Conservation (phyloP, 2,113 vertebrate species). For the Bambusicola thoracicus region DNA sequence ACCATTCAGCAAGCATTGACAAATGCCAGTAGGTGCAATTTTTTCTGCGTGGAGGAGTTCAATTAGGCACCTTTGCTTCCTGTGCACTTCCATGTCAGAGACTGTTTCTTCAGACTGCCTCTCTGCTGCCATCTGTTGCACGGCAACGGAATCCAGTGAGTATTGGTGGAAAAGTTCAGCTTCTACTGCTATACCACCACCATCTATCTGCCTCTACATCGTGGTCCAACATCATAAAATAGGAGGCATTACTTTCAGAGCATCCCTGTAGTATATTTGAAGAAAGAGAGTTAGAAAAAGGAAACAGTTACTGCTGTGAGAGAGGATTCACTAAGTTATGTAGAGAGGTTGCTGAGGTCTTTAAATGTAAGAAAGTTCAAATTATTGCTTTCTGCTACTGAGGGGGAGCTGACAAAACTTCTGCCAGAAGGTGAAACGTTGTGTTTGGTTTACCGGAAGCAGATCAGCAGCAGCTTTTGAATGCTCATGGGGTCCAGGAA, state of each 20-base stretch:
- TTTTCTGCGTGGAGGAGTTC: not conserved
- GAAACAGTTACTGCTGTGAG: not conserved
- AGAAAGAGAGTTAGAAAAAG: not conserved
- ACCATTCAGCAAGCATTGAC: not conserved
- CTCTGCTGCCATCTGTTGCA: not conserved
- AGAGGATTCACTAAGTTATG: not conserved
- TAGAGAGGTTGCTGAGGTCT: not conserved
- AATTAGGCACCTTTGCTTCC: not conserved
- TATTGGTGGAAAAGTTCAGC: not conserved
- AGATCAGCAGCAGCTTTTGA: not conserved
- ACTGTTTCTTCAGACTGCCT: not conserved
- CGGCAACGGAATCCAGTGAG: not conserved
- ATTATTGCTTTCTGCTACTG: not conserved
- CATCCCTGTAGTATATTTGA: not conserved
- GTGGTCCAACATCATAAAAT: not conserved
- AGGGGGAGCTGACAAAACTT: not conserved
- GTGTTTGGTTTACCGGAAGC: slow-evolving; percentile 38
- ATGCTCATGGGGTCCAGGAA: slow-evolving; percentile 32
- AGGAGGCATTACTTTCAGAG: not conserved
- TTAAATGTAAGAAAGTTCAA: slow-evolving; percentile 8
- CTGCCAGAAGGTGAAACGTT: slow-evolving; percentile 3
- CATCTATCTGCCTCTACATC: not conserved
- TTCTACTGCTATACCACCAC: not conserved
- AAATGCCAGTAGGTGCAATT: not conserved
- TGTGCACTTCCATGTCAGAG: not conserved